phyloP scores from a whole-genome alignment of 2,797 vertebrate genomes.

The Tapirus indicus region DNA sequence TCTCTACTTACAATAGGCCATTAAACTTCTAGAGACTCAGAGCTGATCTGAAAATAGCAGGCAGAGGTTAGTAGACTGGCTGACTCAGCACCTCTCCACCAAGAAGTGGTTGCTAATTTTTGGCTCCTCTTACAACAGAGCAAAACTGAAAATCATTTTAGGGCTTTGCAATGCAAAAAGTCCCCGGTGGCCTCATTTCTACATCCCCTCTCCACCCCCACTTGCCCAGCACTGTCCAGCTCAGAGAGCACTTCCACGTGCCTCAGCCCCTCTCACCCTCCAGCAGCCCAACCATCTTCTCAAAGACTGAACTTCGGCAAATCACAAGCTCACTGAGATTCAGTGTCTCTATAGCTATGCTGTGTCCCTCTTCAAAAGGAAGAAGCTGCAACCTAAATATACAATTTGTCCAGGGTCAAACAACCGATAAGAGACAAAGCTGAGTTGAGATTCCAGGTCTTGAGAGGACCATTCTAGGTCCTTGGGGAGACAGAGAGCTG shows the following conservation, averaged over 20 bases:
- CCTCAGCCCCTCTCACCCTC: not conserved
- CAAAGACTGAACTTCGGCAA: not conserved
- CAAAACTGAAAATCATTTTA: constrained; percentile 49
- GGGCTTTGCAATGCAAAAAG: constrained; percentile 42
- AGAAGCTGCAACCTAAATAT: not conserved
- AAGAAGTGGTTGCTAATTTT: constrained; percentile 33
- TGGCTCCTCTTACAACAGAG: constrained; percentile 59
- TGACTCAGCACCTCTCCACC: not conserved
- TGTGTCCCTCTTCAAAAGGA: not conserved
- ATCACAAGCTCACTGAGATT: not conserved
- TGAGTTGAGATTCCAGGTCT: not conserved
- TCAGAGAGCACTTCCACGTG: not conserved
- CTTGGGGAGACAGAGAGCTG: not conserved
- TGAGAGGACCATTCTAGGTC: not conserved
- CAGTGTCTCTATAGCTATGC: not conserved
- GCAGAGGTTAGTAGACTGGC: not conserved
- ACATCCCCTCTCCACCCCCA: not conserved
- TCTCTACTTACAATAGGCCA: not conserved
- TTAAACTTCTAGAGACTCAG: not conserved
- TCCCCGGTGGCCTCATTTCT: constrained; percentile 46
- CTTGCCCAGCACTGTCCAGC: not conserved
- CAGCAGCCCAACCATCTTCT: not conserved
- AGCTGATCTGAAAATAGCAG: constrained; percentile 33
- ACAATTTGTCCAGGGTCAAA: not conserved
- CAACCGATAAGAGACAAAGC: not conserved